Base-by-base conservation (phyloP, 2,888 invertebrate genomes). In the Agrilus mali region DNA sequence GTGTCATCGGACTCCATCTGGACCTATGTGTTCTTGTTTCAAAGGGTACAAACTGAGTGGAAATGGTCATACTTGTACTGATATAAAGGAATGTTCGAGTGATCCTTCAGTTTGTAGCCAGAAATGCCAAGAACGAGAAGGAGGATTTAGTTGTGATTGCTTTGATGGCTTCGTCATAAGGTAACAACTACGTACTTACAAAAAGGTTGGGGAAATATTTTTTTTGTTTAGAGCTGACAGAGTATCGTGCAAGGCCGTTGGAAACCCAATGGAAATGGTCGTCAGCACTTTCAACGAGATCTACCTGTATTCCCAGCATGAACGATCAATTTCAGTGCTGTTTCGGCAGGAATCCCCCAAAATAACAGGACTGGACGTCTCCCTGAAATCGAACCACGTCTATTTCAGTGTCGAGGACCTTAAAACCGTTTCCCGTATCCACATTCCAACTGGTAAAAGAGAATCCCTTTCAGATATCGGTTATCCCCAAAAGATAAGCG, bases 81-180 rank as follows among this genome's bases (percentile, higher is more conserved):
- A 89, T 57, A 66, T 82, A 0, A 71, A 88, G 54, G 89, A 89
- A 64, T 92, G 92, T 55, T 50, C 60, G 2, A 51, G 59, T 2
- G 66, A 69, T 13, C 65, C 67, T 1, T 62, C 66, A 14, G 64
- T 71, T 1, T 87, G 87, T 58, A 73, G 82, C 4, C 87, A 87
- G 55, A 53, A 69, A 4, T 83, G 83, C 57, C 55, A 56, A 22
- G 80, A 82, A 53, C 57, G 60, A 0, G 61, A 59, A 0, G 80
- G 80, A 1, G 69, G 73, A 1, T 80, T 69, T 57, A 39, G 60
- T 2, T 83, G 83, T 55, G 67, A 69, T 4, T 83, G 82, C 50
- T 68, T 71, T 47, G 63, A 69, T 7, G 79, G 76, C 14, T 82
- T 74, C 50, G 59, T 71, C 1, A 62, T 80, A 12, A 71, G 76